Evolutionary conservation across 1,140 invertebrate genomes (phyloP).

Genomic region (Nylanderia fulva): DNA sequence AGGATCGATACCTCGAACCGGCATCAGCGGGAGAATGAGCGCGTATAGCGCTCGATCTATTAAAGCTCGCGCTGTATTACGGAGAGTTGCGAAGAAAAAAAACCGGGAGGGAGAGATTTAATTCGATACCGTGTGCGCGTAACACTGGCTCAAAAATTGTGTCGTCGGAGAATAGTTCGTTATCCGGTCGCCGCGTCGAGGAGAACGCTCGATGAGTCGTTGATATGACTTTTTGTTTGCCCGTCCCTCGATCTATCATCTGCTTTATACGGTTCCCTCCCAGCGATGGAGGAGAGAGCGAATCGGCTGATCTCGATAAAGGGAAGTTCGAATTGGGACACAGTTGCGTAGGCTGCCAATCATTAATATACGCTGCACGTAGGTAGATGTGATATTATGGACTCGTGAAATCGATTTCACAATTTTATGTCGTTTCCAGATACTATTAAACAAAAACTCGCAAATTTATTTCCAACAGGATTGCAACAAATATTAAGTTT

Average conservation of each 20-base stretch:
- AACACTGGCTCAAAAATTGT: conserved; percentile 48
- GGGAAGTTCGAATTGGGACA: conserved; percentile 37
- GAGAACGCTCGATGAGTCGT: conserved; percentile 28
- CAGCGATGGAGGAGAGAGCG: conserved; percentile 23
- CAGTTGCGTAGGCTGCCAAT: not conserved
- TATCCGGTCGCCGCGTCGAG: not conserved
- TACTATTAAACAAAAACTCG: not conserved
- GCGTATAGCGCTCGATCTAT: conserved; percentile 41
- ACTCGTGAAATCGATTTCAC: not conserved
- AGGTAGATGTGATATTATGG: not conserved
- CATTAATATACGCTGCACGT: conserved; percentile 16
- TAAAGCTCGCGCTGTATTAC: conserved; percentile 30
- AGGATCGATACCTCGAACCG: conserved; percentile 32
- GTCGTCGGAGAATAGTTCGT: conserved; percentile 56
- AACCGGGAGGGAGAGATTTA: conserved; percentile 43
- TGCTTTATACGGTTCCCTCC: conserved; percentile 42
- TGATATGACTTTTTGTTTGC: conserved; percentile 52
- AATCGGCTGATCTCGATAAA: conserved; percentile 7
- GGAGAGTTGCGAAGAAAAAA: conserved; percentile 35
- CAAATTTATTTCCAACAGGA: not conserved
- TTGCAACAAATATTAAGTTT: not conserved
- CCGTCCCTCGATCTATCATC: conserved; percentile 35
- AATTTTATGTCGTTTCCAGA: not conserved
- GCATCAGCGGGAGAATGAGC: not conserved
- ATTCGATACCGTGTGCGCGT: conserved; percentile 31